Evolutionary conservation across 2,888 invertebrate genomes (phyloP), one percentile per base, ranked within the genome.

Genomic region (Drosophila affinis): DNA sequence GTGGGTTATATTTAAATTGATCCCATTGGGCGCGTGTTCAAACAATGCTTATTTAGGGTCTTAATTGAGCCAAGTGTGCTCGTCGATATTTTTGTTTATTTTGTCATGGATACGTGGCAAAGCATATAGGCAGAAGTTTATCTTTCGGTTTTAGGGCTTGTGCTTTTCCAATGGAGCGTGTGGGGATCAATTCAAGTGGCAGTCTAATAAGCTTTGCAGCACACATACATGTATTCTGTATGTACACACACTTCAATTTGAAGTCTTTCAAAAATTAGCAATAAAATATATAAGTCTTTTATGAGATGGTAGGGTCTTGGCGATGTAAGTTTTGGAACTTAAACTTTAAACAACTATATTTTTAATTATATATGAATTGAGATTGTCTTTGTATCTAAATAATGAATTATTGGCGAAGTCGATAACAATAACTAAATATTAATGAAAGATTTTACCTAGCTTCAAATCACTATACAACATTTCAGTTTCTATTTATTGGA

Each of bases 1-100:
- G 67, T 45, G 72, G 24, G 61, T 81, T 76, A 14, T n/a, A n/a
- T 88, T 88, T 88, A 76, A 88, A 86, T 88, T 60, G 59, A 56
- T 45, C 45, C 29, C 60, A 72, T 81, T 76, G 69, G 77, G 74
- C 84, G 79, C 85, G 85, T 85, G 85, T 74, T 85, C 86, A 79
- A 85, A 87, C 89, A 88, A 85, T 77, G 78, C 73, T 65, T 53
- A 49, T 57, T 72, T 72, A 12, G 45, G 21, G 47, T 29, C 49
- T 62, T 75, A 62, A 73, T 75, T 73, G 53, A 29, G 39, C n/a
- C 39, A 61, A 69, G 69, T 24, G 55, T 55, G 55, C 71, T 59
- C 9, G 29, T 49, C n/a, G 29, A 14, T 62, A 53, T 57, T 7
- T 39, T 62, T 69, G 52, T 72, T 64, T 34, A 49, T 62, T 54